phyloP scores from a whole-genome alignment of 2,113 vertebrate species.

The Chaenocephalus aceratus region DNA sequence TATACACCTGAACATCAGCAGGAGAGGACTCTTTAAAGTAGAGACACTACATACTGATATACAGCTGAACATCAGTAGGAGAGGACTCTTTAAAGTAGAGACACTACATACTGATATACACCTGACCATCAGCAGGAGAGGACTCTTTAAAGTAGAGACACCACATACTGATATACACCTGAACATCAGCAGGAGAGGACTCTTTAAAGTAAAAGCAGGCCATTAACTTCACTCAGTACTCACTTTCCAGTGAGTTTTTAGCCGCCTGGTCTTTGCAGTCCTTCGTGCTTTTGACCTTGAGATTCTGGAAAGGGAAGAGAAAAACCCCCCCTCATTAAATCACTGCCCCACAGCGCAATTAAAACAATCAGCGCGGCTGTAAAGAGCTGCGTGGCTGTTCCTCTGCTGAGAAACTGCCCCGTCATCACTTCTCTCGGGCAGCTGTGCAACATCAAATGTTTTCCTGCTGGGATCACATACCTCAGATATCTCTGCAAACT shows the following conservation, averaged over 20 bases:
- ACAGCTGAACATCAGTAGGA: too few species aligned
- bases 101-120: too few species aligned
- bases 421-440: conserved; percentile 62
- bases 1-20: too few species aligned
- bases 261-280: conserved; percentile 92
- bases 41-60: too few species aligned
- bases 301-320: conserved; percentile 85
- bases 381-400: conserved; percentile 33
- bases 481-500: conserved; percentile 99
- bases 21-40: too few species aligned
- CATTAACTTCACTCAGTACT: conserved; percentile 73
- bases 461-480: conserved; percentile 80
- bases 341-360: conserved; percentile 35
- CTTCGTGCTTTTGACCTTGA: conserved; percentile 92
- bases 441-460: conserved; percentile 64
- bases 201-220: conserved; percentile 16
- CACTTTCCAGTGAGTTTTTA: conserved; percentile 97
- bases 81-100: too few species aligned
- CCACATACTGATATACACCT: too few species aligned
- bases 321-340: conserved; percentile 35
- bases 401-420: conserved; percentile 37
- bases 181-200: too few species aligned
- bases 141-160: too few species aligned
- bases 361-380: conserved; percentile 41
- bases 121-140: too few species aligned